Percentiles rank a stretch among this genome's conserved stretches.
Conservation (phyloP, 2,797 vertebrate genomes). For the Vultur gryphus region DNA sequence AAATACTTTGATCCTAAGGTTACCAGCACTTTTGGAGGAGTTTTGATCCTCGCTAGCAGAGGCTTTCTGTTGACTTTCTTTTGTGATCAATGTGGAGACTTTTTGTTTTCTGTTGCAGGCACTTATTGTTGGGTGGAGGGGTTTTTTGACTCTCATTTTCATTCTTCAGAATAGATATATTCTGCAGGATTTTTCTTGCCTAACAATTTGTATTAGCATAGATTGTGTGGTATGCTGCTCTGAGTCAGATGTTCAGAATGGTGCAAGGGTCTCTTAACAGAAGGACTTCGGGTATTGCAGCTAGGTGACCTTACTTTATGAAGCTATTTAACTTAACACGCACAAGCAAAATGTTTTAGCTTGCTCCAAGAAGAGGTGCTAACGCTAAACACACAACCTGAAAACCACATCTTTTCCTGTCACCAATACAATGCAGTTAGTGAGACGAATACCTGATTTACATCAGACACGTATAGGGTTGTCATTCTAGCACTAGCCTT, state of each 20-base stretch:
- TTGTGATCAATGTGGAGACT: background rate
- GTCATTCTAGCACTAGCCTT: background rate
- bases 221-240: background rate
- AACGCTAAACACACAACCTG: background rate
- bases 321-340: background rate
- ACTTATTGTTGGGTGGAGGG: background rate
- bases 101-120: background rate
- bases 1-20: background rate
- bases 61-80: background rate
- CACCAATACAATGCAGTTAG: background rate
- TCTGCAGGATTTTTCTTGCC: background rate
- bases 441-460: background rate
- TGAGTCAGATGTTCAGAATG: background rate
- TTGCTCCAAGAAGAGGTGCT: background rate
- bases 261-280: background rate
- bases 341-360: background rate
- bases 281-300: rapidly evolving
- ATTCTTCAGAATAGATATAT: background rate
- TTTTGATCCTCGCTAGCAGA: background rate
- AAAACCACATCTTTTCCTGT: background rate
- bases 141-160: background rate
- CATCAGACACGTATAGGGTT: rapidly evolving
- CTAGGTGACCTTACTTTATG: background rate
- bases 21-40: background rate
- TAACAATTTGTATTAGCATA: background rate